Evolutionary conservation across 2,113 vertebrate species (phyloP), one percentile per base, ranked within the genome.

Genomic region (Phrynosoma platyrhinos): DNA sequence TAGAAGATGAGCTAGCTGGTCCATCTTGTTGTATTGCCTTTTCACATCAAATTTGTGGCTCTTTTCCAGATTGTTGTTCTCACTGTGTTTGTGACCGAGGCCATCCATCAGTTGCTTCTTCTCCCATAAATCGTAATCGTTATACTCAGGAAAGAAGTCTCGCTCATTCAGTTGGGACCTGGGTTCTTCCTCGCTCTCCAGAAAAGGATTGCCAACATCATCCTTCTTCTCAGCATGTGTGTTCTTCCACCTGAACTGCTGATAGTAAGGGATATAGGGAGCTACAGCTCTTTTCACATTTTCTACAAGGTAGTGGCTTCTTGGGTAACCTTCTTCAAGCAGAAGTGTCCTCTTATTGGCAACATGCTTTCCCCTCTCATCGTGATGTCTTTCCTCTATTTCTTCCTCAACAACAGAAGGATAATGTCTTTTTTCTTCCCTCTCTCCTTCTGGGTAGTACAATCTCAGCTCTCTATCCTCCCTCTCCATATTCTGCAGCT

Each of bases 1-100:
- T 53, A 99, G 95, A 23, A 98, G 94, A 4, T 97, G 96, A 83
- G 98, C 97, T 0, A 98, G 95, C 71, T 98, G 94, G 5, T 98
- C 97, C 95, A 98, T 96, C 91, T 97, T 95, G 9, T 93, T 92
- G 36, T 97, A 96, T 1, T 96, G 97, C 91, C 95, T 96, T 72
- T 96, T 97, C 58, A 86, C 55, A 0, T 94, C 89, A 0, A 94
- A 90, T 4, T 91, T 95, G 80, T 87, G 95, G 0, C 4, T 53
- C 79, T 83, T 91, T 32, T 86, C 62, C 0, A 87, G 85, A 21
- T 88, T 96, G 82, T 91, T 93, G 80, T 94, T 95, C 71, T 96
- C 92, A 0, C 85, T 80, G 21, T 32, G 95, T 5, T 92, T 91
- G 5, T 93, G 96, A 5, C 95, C 96, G 89, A 96, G 92, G 12